Evolutionary conservation across 2,797 vertebrate genomes (phyloP).

Genomic region (Acrocephalus scirpaceus): DNA sequence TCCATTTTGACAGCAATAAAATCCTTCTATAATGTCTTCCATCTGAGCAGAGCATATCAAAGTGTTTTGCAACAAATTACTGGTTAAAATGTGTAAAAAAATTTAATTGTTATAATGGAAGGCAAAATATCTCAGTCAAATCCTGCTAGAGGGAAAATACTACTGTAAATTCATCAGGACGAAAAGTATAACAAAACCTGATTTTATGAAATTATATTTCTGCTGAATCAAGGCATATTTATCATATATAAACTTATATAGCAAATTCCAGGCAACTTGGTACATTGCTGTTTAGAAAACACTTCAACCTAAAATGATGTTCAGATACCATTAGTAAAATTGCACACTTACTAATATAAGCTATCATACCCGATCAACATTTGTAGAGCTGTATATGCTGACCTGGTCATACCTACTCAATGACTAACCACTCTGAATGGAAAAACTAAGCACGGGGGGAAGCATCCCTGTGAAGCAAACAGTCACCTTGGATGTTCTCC

Average conservation of each 20-base stretch:
- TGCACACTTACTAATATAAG: background rate
- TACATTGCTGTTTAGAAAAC: background rate
- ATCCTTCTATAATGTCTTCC: slow-evolving; percentile 15
- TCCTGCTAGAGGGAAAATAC: background rate
- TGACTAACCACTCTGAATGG: background rate
- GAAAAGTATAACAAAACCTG: background rate
- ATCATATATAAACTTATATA: background rate
- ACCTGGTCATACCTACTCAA: background rate
- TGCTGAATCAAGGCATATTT: background rate
- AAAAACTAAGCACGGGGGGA: background rate
- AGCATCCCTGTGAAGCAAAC: background rate
- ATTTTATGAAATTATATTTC: background rate
- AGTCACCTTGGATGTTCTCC: background rate
- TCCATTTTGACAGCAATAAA: background rate
- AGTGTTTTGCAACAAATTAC: slow-evolving; percentile 4
- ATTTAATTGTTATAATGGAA: background rate
- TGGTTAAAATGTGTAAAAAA: background rate
- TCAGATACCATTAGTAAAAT: background rate
- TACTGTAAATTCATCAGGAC: background rate
- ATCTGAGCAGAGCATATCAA: background rate
- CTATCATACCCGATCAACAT: background rate
- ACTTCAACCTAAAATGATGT: background rate
- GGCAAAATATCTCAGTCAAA: background rate
- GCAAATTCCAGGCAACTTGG: background rate
- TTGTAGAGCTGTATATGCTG: background rate